Evolutionary conservation across 2,797 vertebrate genomes (phyloP).

Genomic region (Hylomyscus alleni): DNA sequence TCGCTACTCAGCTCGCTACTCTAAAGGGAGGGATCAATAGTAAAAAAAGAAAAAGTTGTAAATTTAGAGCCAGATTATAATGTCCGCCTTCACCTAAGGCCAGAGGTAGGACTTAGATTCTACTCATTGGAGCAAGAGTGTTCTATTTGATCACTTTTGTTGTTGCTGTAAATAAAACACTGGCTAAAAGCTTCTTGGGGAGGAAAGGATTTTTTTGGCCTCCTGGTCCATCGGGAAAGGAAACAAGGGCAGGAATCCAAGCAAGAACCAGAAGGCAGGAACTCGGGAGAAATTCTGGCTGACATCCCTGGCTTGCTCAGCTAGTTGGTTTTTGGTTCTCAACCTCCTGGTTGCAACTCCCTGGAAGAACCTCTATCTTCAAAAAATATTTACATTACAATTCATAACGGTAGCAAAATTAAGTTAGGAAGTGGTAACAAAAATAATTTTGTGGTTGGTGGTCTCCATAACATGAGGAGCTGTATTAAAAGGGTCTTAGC

Average conservation of each 20-base stretch:
- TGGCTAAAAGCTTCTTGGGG: neutral
- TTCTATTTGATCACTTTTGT: neutral
- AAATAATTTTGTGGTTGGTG: neutral
- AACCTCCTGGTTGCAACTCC: neutral
- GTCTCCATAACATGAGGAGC: neutral
- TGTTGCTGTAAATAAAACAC: neutral
- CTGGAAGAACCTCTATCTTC: neutral
- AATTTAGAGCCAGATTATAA: neutral
- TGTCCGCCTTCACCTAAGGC: neutral
- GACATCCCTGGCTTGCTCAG: neutral
- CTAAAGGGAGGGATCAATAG: neutral
- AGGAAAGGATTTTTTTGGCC: neutral
- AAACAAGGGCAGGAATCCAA: neutral
- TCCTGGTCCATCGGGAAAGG: neutral
- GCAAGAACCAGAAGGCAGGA: neutral
- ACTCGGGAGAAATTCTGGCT: neutral
- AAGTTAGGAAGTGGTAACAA: neutral
- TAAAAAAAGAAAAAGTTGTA: neutral
- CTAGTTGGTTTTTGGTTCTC: neutral
- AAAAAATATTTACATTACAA: neutral
- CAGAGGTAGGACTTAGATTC: neutral
- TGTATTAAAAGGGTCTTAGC: neutral
- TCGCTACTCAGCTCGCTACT: neutral
- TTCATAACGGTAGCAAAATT: neutral
- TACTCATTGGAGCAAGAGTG: neutral